Conservation (phyloP, 2,797 vertebrate genomes). For the Tokudaia tokunoshimensis region DNA sequence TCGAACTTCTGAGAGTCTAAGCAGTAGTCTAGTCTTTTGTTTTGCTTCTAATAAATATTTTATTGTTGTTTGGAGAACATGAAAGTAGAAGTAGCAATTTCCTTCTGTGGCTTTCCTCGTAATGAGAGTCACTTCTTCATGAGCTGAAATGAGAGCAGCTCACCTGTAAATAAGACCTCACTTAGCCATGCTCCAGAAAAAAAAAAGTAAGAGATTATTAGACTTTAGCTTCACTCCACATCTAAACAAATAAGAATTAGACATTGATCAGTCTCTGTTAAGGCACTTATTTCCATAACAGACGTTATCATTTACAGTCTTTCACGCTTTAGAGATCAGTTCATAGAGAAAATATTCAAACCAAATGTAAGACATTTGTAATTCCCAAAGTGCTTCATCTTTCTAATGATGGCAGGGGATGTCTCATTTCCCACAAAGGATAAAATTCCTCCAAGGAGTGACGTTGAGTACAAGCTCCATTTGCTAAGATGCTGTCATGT, state of each 20-base stretch:
- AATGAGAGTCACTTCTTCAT: neutral
- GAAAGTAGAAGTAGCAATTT: constrained; percentile 57
- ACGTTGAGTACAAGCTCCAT: neutral
- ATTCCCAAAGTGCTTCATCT: constrained; percentile 44
- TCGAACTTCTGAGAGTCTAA: neutral
- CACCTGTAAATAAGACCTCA: constrained; percentile 39
- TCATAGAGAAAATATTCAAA: constrained; percentile 43
- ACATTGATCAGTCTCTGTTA: neutral
- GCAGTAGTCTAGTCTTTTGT: constrained; percentile 26
- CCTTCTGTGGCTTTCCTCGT: neutral
- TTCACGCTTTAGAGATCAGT: constrained; percentile 44
- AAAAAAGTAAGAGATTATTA: neutral
- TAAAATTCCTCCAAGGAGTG: constrained; percentile 7
- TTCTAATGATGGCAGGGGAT: neutral
- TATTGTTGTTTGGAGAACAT: constrained; percentile 44
- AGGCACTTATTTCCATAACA: constrained; percentile 19
- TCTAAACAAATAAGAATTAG: constrained; percentile 41
- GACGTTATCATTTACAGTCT: neutral
- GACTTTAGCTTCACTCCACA: neutral
- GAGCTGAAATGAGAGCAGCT: constrained; percentile 15
- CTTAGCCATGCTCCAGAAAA: constrained; percentile 13
- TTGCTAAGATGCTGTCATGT: constrained; percentile 19
- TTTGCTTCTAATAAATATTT: constrained; percentile 69
- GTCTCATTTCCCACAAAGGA: neutral
- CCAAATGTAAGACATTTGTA: constrained; percentile 40